Evolutionary conservation across 2,797 vertebrate species (phyloP), one percentile per base, ranked within the genome.

Genomic region (Xiphophorus birchmanni): DNA sequence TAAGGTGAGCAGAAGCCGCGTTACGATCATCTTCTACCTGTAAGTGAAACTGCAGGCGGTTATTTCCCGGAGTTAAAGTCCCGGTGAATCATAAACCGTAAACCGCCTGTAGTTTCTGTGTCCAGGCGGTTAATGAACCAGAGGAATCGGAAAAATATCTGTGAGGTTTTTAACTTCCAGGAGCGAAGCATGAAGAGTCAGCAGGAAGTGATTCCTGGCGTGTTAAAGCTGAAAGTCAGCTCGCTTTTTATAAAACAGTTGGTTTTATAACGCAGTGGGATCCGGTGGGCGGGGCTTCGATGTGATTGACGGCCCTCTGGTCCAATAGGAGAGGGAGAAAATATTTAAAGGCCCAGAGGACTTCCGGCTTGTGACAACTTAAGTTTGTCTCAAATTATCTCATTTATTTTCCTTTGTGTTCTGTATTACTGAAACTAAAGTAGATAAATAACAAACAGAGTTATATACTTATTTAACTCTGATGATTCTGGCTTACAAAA

Each of bases 301-400:
- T 1, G 4, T 32, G 80, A 88, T 45, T 86, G 88, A 85, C 89
- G 87, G 45, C 32, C 15, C 44, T 5, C 2, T 48, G 32, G 1
- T 37, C 82, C 79, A 84, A 80, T 80, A 63, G 73, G 44, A 42
- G 15, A 37, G 11, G 1, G 32, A 26, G 52, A 1, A 26, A 0
- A 10, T 26, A 40, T 5, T 7, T 42, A 50, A 67, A 77, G 72
- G 5, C 0, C 12, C 71, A 40, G 71, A n/a, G n/a, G 47, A 35
- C 44, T 60, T 58, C 26, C 23, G 0, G 52, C 52, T 54, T n/a
- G 29, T 32, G n/a, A 63, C 58, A 29, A 63, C 0, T 32, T 10
- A 35, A 4, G 56, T 29, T 8, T 5, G 2, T 17, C 12, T 29
- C 10, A 40, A 17, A 32, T 54, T 50, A 21, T 50, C 37, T 37